A percentile compares a stretch with the other conserved stretches of the same genome.
phyloP scores from a whole-genome alignment of 2,888 invertebrate species.

The Drosophila crucigera region DNA sequence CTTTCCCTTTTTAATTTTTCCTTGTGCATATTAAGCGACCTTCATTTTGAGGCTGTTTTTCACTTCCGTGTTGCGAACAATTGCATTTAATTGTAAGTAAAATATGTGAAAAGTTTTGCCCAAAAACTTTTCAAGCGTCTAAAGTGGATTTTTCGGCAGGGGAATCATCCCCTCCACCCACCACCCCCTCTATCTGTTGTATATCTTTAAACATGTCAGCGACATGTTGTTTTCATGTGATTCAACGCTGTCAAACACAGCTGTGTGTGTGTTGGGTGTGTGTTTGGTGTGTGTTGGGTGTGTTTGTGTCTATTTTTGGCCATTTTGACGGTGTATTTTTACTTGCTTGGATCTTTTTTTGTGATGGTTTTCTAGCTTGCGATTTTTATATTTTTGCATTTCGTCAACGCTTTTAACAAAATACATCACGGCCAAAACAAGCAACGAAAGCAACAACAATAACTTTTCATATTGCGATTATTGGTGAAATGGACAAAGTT shows the following conservation, averaged over 20 bases:
- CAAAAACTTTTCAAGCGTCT: conserved; percentile 65
- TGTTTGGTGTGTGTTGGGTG: conserved; percentile 1
- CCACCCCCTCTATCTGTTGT: neutral
- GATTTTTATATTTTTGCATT: conserved; percentile 73
- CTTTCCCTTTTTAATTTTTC: neutral
- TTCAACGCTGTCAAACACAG: conserved; percentile 63
- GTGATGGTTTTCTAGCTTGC: conserved; percentile 65
- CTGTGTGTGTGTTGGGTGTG: conserved; percentile 22
- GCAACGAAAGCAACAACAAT: conserved; percentile 13
- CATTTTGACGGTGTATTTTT: conserved; percentile 28
- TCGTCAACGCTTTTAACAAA: conserved; percentile 78
- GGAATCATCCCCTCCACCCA: neutral
- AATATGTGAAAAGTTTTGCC: conserved; percentile 77
- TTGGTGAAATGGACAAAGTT: conserved; percentile 76
- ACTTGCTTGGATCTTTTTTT: conserved; percentile 15
- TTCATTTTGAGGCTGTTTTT: conserved; percentile 34
- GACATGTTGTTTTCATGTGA: conserved; percentile 80
- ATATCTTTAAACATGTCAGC: conserved; percentile 64
- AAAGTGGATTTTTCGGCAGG: conserved; percentile 41
- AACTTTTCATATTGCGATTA: conserved; percentile 64
- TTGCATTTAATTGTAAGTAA: conserved; percentile 81
- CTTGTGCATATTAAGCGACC: conserved; percentile 12
- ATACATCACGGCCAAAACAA: conserved; percentile 62
- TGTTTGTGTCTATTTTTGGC: conserved; percentile 9
- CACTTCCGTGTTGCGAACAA: conserved; percentile 52